phyloP scores from a whole-genome alignment of 1,140 invertebrate genomes.

The Octopus sinensis region DNA sequence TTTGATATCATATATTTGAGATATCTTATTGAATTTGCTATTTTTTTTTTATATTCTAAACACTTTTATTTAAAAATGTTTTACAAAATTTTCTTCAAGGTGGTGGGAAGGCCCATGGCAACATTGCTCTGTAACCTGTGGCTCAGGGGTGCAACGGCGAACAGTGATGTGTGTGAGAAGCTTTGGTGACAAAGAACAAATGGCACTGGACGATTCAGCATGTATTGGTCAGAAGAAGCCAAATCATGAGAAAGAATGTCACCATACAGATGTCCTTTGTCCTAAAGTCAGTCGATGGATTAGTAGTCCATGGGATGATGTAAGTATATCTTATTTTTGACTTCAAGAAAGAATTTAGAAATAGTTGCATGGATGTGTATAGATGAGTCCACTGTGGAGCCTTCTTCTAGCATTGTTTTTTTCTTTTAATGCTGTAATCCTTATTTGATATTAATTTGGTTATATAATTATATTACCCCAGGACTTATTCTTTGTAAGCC shows the following conservation, averaged over 20 bases:
- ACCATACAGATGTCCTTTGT: conserved; percentile 63
- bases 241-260: conserved; percentile 66
- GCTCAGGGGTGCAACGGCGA: conserved; percentile 63
- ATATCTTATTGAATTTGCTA: too few relatives aligned
- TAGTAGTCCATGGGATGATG: conserved; percentile 52
- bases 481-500: too few relatives aligned
- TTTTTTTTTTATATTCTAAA: too few relatives aligned
- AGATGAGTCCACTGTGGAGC: background rate
- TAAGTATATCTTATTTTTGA: conserved; percentile 31
- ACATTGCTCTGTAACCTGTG: conserved; percentile 74
- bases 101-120: conserved; percentile 83
- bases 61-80: too few relatives aligned
- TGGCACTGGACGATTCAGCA: conserved; percentile 69
- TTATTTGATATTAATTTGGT: too few relatives aligned
- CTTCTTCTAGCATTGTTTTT: too few relatives aligned
- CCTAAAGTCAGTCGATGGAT: conserved; percentile 45
- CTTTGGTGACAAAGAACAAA: conserved; percentile 64
- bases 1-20: too few relatives aligned
- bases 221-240: conserved; percentile 65
- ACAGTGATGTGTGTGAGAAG: conserved; percentile 71
- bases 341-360: background rate
- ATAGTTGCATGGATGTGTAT: background rate
- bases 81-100: conserved; percentile 40
- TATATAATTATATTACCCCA: too few relatives aligned
- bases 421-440: too few relatives aligned